Evolutionary conservation across 2,888 invertebrate species (phyloP).

Genomic region (Oithona nana): DNA sequence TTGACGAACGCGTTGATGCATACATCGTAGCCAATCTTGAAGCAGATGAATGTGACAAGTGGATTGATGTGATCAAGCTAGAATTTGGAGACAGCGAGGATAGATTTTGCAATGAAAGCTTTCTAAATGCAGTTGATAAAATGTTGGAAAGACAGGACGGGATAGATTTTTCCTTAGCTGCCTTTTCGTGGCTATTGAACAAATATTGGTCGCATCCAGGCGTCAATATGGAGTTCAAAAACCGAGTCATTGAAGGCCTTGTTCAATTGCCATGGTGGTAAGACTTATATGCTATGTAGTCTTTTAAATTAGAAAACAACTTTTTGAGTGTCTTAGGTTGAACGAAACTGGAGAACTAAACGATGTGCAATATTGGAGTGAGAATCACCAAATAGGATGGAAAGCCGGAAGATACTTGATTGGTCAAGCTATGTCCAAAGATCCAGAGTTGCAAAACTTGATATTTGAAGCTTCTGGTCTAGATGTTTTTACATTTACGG

Average conservation of each 20-base stretch:
- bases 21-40: not conserved
- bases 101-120: not conserved
- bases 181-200: slow-evolving; percentile 4
- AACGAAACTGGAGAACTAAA: not conserved
- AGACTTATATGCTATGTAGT: not conserved
- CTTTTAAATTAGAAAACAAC: not conserved
- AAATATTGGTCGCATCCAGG: not conserved
- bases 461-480: not conserved
- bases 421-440: not conserved
- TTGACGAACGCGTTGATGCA: not conserved
- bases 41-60: not conserved
- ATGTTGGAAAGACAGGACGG: not conserved
- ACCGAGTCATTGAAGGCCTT: not conserved
- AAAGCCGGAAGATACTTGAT: slow-evolving; percentile 3
- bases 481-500: not conserved
- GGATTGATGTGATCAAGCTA: not conserved
- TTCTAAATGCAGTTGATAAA: not conserved
- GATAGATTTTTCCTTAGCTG: not conserved
- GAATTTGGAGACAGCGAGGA: not conserved
- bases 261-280: not conserved
- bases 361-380: slow-evolving; percentile 7
- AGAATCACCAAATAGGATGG: slow-evolving; percentile 11
- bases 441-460: not conserved
- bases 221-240: not conserved
- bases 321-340: not conserved